A percentile compares a stretch with the other conserved stretches of the same genome.
These are phyloP conservation scores for Latrodectus hesperus DNA, from an alignment of 2,888 invertebrate species.

Conservation along the genomic window DNA sequence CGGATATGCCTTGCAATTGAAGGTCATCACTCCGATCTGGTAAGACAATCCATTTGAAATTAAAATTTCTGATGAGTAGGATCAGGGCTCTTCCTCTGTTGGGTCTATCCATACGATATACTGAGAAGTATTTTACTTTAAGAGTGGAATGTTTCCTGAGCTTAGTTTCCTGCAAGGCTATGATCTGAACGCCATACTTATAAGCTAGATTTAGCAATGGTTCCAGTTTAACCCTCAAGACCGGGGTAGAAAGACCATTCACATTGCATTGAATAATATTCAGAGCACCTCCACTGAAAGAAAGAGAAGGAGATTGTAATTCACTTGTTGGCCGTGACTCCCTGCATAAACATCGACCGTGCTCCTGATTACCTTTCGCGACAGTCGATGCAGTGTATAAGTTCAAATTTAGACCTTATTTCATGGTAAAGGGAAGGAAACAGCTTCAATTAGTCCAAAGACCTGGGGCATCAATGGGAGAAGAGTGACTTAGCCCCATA, in stretches of 20 bases:
- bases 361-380: too few relatives aligned
- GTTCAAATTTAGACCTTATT: too few relatives aligned
- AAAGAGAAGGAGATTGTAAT: too few relatives aligned
- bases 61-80: neutral
- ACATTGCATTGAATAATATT: constrained; percentile 4
- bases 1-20: too few relatives aligned
- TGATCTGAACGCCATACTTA: neutral
- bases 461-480: too few relatives aligned
- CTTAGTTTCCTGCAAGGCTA: neutral
- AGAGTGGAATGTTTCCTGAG: neutral
- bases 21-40: too few relatives aligned
- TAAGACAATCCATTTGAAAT: neutral
- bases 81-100: neutral
- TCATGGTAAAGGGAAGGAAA: too few relatives aligned
- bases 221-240: neutral
- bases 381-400: too few relatives aligned
- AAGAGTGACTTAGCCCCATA: too few relatives aligned
- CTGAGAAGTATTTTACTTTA: neutral
- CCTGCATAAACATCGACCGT: too few relatives aligned
- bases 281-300: neutral
- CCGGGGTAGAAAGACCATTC: neutral
- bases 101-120: neutral
- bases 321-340: too few relatives aligned
- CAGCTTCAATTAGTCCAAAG: too few relatives aligned
- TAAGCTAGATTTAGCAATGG: neutral